Evolutionary conservation across 1,140 invertebrate genomes (phyloP).

Genomic region (Sesamia nonagrioides): DNA sequence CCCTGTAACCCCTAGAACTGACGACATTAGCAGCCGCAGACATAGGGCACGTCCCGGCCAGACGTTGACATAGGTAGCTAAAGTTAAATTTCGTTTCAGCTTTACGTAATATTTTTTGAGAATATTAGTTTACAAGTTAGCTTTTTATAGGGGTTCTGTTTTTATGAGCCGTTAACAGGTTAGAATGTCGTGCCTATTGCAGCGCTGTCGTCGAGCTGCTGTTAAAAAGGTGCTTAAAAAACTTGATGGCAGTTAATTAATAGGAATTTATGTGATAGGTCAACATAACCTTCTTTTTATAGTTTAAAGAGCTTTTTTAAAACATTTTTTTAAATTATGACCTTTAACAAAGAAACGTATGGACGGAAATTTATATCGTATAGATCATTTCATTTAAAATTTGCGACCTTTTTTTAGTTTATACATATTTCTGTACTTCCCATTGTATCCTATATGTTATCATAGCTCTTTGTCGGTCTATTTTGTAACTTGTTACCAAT

Average conservation of each 20-base stretch:
- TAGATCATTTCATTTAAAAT: neutral
- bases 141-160: slow-evolving; percentile 6
- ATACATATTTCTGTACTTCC: no score
- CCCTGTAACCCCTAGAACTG: slow-evolving; percentile 63
- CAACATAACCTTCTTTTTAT: neutral
- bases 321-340: neutral
- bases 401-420: no score
- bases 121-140: slow-evolving; percentile 3
- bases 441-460: no score
- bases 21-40: slow-evolving; percentile 85
- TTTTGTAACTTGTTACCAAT: no score
- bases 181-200: neutral
- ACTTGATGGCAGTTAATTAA: neutral
- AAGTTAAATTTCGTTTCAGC: slow-evolving; percentile 51
- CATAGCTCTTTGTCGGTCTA: no score
- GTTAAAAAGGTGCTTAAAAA: neutral
- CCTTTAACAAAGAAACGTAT: neutral
- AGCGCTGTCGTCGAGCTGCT: neutral
- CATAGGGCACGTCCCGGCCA: slow-evolving; percentile 77
- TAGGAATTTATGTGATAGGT: neutral
- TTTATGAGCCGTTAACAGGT: slow-evolving; percentile 26
- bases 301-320: neutral
- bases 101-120: slow-evolving; percentile 39
- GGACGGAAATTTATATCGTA: neutral
- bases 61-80: slow-evolving; percentile 73